Evolutionary conservation across 2,888 invertebrate species (phyloP).

Genomic region (Vanessa cardui): DNA sequence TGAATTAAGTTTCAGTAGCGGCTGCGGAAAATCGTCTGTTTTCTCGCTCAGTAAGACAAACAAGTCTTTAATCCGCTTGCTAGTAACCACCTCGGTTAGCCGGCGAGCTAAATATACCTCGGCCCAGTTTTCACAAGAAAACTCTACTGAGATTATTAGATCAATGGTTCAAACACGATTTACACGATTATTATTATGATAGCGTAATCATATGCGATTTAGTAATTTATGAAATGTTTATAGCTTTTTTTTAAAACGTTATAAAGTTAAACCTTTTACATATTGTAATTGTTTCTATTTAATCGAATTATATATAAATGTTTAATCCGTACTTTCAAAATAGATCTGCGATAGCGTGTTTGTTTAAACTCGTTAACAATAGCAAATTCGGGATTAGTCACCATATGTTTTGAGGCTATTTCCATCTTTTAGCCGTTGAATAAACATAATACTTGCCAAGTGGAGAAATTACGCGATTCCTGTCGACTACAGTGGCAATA

Average conservation of each 20-base stretch:
- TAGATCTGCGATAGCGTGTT: neutral
- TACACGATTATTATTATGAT: neutral
- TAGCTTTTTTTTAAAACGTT: neutral
- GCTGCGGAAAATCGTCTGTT: slow-evolving; percentile 1
- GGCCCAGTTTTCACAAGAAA: slow-evolving; percentile 35
- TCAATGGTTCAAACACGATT: slow-evolving; percentile 16
- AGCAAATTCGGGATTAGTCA: slow-evolving; percentile 27
- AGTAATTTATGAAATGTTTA: neutral
- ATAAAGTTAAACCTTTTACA: neutral
- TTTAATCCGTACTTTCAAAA: neutral
- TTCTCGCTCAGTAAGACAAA: slow-evolving; percentile 32
- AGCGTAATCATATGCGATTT: neutral
- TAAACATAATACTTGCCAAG: slow-evolving; percentile 21
- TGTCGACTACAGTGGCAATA: neutral
- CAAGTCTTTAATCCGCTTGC: slow-evolving; percentile 24
- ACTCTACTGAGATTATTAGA: slow-evolving; percentile 23
- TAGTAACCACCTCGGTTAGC: slow-evolving; percentile 34
- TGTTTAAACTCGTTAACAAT: slow-evolving; percentile 18
- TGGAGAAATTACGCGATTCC: slow-evolving; percentile 9
- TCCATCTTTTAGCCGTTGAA: slow-evolving; percentile 8
- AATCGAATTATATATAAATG: neutral
- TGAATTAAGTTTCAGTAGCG: neutral
- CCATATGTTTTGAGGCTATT: slow-evolving; percentile 17
- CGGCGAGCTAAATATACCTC: slow-evolving; percentile 37
- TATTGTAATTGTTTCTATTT: no score